Conservation (phyloP, 2,113 vertebrate species). For the Piaya cayana region DNA sequence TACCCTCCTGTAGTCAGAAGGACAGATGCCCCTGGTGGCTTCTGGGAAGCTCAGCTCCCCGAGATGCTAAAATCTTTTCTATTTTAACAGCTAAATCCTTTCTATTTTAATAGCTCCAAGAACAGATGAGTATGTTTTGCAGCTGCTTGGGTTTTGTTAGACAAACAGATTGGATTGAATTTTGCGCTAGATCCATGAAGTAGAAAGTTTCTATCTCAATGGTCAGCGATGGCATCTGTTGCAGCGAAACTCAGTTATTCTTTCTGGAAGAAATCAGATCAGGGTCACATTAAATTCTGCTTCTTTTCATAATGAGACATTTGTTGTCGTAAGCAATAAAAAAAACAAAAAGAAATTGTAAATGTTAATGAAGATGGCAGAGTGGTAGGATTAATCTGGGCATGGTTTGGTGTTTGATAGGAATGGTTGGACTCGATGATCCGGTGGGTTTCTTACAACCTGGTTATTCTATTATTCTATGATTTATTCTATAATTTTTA, state of each 20-base stretch:
- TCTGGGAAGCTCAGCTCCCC: neutral
- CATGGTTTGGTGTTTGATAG: too few relatives aligned
- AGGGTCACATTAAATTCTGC: neutral
- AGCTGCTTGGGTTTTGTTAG: neutral
- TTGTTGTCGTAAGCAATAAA: neutral
- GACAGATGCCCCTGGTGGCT: neutral
- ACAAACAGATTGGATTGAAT: neutral
- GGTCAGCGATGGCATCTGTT: constrained; percentile 18
- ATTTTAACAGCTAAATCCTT: neutral
- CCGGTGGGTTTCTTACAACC: too few relatives aligned
- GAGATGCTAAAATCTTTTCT: neutral
- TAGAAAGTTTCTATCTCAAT: neutral
- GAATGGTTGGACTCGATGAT: too few relatives aligned
- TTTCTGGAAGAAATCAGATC: neutral
- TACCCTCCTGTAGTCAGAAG: neutral
- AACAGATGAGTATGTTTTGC: neutral
- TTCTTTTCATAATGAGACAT: neutral
- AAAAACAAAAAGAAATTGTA: neutral
- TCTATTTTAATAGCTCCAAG: neutral
- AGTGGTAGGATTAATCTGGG: neutral
- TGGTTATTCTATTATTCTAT: too few relatives aligned
- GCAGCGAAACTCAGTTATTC: neutral
- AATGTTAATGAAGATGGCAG: neutral
- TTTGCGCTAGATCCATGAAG: neutral
- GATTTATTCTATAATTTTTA: too few relatives aligned